phyloP scores from a whole-genome alignment of 2,888 invertebrate genomes.

The Dicyrtoma fusca region DNA sequence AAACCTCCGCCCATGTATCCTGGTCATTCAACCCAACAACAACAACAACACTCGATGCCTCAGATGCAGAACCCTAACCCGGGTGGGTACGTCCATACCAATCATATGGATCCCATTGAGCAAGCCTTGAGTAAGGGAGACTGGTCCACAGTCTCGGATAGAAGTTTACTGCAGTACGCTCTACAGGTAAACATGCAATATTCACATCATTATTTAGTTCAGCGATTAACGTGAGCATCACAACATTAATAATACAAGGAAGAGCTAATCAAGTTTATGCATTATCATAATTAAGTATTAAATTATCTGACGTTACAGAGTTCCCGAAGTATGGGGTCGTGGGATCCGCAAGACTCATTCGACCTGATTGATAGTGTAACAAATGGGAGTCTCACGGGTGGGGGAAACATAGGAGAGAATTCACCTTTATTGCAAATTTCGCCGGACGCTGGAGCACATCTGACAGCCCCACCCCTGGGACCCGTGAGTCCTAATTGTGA shows the following conservation, averaged over 20 bases:
- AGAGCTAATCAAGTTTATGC: background rate
- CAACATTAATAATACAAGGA: background rate
- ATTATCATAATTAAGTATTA: background rate
- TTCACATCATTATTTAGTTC: background rate
- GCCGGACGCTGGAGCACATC: constrained; percentile 52
- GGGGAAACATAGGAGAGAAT: constrained; percentile 50
- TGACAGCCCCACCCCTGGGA: constrained; percentile 51
- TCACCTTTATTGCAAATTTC: constrained; percentile 56
- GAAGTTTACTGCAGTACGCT: constrained; percentile 56
- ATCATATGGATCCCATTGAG: constrained; percentile 55
- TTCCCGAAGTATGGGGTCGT: constrained; percentile 53
- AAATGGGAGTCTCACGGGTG: constrained; percentile 51
- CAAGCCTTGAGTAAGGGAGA: constrained; percentile 55
- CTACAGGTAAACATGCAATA: constrained; percentile 48
- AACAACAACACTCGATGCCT: constrained; percentile 48
- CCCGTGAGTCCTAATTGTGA: constrained; percentile 56
- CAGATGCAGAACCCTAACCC: constrained; percentile 42
- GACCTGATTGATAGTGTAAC: constrained; percentile 56
- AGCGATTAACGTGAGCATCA: background rate
- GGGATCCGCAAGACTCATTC: constrained; percentile 57
- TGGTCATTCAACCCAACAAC: constrained; percentile 42
- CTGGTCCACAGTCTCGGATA: constrained; percentile 55
- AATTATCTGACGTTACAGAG: constrained; percentile 41
- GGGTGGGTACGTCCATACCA: constrained; percentile 49
- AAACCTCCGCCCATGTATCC: constrained; percentile 56